Evolutionary conservation across 2,888 invertebrate genomes (phyloP).

Genomic region (Eucriotettix oculatus): DNA sequence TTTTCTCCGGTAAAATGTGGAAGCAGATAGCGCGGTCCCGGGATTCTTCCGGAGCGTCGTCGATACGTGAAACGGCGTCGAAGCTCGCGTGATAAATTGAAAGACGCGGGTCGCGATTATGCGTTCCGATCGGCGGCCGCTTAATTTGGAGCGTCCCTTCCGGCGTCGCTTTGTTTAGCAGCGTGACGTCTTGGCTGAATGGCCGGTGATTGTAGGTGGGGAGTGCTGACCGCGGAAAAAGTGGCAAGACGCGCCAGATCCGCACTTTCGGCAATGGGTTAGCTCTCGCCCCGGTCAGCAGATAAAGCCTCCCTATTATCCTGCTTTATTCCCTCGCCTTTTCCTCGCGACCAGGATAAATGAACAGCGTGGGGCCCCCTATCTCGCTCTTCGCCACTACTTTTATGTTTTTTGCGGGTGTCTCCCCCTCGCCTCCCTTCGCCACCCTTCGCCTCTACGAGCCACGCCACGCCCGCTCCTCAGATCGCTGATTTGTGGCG

Average conservation of each 20-base stretch:
- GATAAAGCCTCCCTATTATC: conserved; percentile 13
- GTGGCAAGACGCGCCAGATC: conserved; percentile 6
- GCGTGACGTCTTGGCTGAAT: background rate
- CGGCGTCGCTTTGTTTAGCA: conserved; percentile 1
- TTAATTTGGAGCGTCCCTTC: background rate
- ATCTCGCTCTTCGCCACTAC: conserved; percentile 1
- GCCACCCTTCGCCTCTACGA: background rate
- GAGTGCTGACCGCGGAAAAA: background rate
- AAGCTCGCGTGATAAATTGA: background rate
- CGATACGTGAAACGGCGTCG: background rate
- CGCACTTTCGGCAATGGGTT: conserved; percentile 13
- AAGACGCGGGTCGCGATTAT: background rate
- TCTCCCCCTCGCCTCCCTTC: background rate
- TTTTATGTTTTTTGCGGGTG: background rate
- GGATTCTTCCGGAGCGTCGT: background rate
- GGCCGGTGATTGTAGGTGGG: background rate
- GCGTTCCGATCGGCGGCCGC: background rate
- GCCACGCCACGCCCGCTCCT: background rate
- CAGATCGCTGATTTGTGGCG: conserved; percentile 5
- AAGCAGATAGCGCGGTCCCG: background rate
- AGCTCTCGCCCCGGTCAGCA: conserved; percentile 5
- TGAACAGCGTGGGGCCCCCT: conserved; percentile 7
- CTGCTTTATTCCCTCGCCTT: conserved; percentile 8
- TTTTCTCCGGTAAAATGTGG: conserved; percentile 4
- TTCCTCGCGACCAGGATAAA: conserved; percentile 10